Evolutionary conservation across 2,888 invertebrate species (phyloP).

Genomic region (Hemicrepidius hirtus): DNA sequence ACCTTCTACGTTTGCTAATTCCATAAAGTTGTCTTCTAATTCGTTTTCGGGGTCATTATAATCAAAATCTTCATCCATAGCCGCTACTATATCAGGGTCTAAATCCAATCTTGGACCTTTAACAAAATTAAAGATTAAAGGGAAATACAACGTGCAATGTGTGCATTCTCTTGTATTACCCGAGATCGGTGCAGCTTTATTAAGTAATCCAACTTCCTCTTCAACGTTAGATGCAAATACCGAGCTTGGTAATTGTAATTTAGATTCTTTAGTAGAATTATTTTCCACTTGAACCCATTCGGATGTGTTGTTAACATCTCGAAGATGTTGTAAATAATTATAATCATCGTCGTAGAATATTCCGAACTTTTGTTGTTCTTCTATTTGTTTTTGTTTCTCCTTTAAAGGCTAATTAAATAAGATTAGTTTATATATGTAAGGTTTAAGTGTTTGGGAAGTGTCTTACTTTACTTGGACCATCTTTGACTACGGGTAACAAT

Average conservation of each 20-base stretch:
- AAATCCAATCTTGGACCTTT: slow-evolving; percentile 76
- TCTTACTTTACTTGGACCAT: slow-evolving; percentile 61
- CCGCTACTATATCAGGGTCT: slow-evolving; percentile 95
- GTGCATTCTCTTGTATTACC: too few species aligned
- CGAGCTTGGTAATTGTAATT: slow-evolving; percentile 82
- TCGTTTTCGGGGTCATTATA: slow-evolving; percentile 87
- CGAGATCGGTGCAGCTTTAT: slow-evolving; percentile 82
- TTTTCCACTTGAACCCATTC: slow-evolving; percentile 74
- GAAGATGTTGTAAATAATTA: slow-evolving; percentile 94
- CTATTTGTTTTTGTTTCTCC: slow-evolving; percentile 74
- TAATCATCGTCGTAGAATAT: slow-evolving; percentile 96
- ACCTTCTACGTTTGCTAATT: slow-evolving; percentile 81
- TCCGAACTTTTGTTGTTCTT: slow-evolving; percentile 90
- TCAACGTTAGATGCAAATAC: slow-evolving; percentile 92
- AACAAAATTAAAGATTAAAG: slow-evolving; percentile 39
- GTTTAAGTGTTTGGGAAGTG: too few species aligned
- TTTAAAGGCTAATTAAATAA: not conserved
- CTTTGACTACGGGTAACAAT: slow-evolving; percentile 79
- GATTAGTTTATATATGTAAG: too few species aligned
- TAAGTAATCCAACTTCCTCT: slow-evolving; percentile 88
- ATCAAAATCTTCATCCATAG: slow-evolving; percentile 94
- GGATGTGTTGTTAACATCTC: slow-evolving; percentile 76
- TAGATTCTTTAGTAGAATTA: slow-evolving; percentile 54
- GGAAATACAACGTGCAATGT: not conserved
- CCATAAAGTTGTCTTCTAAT: slow-evolving; percentile 94